phyloP scores from a whole-genome alignment of 2,113 vertebrate genomes.

The Sphaerodactylus townsendi region DNA sequence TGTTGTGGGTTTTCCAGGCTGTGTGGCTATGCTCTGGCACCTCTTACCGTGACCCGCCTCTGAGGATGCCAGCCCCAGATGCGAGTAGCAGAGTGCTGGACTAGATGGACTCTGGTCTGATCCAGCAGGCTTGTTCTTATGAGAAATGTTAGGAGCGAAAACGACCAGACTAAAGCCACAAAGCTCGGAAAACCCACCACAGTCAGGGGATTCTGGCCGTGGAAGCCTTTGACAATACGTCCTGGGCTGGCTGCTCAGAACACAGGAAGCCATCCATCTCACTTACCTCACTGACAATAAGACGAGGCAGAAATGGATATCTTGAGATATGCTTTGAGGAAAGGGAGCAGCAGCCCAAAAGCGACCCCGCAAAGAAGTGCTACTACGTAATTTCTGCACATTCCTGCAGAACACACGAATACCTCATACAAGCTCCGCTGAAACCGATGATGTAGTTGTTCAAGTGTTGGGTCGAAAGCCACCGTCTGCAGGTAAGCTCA shows the following conservation, averaged over 20 bases:
- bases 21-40: no score
- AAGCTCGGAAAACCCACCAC: no score
- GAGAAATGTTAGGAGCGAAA: no score
- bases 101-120: no score
- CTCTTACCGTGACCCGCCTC: no score
- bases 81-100: no score
- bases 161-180: no score
- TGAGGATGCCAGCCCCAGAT: no score
- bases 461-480: conserved; percentile 7
- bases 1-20: no score
- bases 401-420: background rate
- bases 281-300: background rate
- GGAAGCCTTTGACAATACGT: no score
- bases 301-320: background rate
- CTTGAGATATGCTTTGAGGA: background rate
- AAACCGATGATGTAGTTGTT: background rate
- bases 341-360: background rate
- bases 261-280: background rate
- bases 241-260: background rate
- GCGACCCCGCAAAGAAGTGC: background rate
- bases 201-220: no score
- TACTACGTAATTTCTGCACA: background rate
- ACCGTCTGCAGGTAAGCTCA: conserved; percentile 31
- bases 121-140: no score
- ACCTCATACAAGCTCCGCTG: background rate